Percentiles rank a stretch among this genome's conserved stretches.
These are phyloP conservation scores for Arizona elegans DNA, from an alignment of 2,113 vertebrate species.

Conservation along the genomic window DNA sequence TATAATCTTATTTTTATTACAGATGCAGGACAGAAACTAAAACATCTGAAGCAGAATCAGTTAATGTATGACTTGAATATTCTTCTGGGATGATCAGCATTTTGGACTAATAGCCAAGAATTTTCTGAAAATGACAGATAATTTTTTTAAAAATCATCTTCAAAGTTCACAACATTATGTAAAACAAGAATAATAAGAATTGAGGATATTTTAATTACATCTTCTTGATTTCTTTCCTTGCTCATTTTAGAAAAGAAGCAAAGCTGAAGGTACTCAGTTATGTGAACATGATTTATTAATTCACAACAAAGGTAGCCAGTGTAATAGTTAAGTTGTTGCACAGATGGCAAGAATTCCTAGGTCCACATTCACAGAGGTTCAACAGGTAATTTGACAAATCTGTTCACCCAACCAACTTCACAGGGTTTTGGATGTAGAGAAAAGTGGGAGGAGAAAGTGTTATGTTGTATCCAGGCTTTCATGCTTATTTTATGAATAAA, in stretches of 20 bases:
- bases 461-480: not conserved
- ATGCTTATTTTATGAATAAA: not conserved
- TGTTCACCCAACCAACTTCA: not conserved
- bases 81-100: not conserved
- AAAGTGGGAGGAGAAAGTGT: not conserved
- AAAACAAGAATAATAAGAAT: not conserved
- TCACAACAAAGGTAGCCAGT: not conserved
- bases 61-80: slow-evolving; percentile 23
- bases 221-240: not conserved
- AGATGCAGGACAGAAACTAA: slow-evolving; percentile 21
- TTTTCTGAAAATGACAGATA: slow-evolving; percentile 6
- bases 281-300: not conserved
- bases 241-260: not conserved
- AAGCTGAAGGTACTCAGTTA: not conserved
- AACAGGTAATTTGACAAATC: not conserved
- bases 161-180: slow-evolving; percentile 13
- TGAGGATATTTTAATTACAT: not conserved
- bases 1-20: slow-evolving; percentile 4
- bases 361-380: not conserved
- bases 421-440: not conserved
- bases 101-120: slow-evolving; percentile 1
- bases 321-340: not conserved
- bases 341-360: not conserved
- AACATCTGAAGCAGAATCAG: not conserved
- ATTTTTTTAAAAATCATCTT: not conserved